Conservation (phyloP, 2,113 vertebrate genomes). For the Nicator chloris region DNA sequence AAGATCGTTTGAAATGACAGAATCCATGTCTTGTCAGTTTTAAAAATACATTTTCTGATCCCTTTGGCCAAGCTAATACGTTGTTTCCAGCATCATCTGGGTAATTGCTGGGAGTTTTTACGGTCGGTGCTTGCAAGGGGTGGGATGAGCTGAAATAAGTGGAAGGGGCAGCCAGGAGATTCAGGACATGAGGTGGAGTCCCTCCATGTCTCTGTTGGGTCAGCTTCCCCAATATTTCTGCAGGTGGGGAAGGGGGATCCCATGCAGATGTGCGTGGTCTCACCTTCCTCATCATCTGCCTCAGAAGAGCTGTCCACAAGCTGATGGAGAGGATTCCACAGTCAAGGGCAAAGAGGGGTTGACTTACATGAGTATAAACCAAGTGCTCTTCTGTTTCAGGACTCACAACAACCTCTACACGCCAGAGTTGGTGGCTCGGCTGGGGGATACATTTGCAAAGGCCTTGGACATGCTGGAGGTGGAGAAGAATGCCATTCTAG, state of each 20-base stretch:
- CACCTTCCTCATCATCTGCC: conserved; percentile 64
- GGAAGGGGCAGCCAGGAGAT: conserved; percentile 21
- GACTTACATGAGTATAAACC: not conserved
- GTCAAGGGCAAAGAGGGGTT: not conserved
- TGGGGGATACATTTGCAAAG: conserved; percentile 84
- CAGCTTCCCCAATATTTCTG: conserved; percentile 41
- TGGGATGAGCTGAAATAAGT: conserved; percentile 18
- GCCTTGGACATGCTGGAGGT: conserved; percentile 87
- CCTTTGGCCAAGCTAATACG: conserved; percentile 16
- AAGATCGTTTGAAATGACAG: not conserved
- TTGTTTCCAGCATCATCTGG: conserved; percentile 1
- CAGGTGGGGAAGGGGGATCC: conserved; percentile 69
- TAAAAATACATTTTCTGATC: not conserved
- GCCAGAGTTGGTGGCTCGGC: conserved; percentile 85
- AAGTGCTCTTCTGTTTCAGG: conserved; percentile 70
- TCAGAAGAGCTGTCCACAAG: conserved; percentile 61
- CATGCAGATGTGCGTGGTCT: conserved; percentile 66
- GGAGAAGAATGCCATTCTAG: conserved; percentile 89
- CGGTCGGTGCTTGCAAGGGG: conserved; percentile 10
- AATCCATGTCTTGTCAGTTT: not conserved
- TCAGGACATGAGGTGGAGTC: conserved; percentile 53
- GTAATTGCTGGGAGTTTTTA: conserved; percentile 12
- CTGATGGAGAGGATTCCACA: conserved; percentile 61
- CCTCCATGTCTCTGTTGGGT: conserved; percentile 52
- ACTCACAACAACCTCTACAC: conserved; percentile 89